A percentile compares a stretch with the other conserved stretches of the same genome.
Evolutionary conservation across 2,888 invertebrate genomes (phyloP).

Genomic region (Hemicrepidius hirtus): DNA sequence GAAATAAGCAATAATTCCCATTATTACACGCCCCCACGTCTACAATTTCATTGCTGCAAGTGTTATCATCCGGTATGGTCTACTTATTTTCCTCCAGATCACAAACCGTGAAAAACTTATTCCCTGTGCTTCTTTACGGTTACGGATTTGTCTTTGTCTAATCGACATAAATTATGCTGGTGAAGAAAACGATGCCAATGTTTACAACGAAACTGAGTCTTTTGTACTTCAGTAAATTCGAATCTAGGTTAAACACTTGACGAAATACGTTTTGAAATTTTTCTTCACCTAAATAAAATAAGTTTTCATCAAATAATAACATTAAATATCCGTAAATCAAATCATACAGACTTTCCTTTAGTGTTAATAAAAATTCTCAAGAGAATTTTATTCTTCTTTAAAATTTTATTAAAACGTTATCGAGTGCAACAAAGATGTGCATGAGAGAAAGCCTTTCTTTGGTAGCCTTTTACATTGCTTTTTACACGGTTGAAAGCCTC

Average conservation of each 20-base stretch:
- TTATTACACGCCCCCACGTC: conserved; percentile 13
- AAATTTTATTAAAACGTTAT: neutral
- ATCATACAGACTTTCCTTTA: too few relatives aligned
- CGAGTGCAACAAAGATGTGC: neutral
- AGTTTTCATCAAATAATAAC: too few relatives aligned
- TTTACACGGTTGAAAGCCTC: conserved; percentile 41
- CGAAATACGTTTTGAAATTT: neutral
- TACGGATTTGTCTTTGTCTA: conserved; percentile 18
- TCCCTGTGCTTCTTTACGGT: conserved; percentile 31
- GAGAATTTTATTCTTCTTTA: too few relatives aligned
- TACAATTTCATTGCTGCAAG: conserved; percentile 19
- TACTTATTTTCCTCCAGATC: conserved; percentile 39
- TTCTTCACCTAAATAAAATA: neutral
- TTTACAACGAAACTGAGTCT: conserved; percentile 2
- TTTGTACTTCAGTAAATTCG: neutral
- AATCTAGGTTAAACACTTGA: conserved; percentile 14
- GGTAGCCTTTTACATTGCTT: conserved; percentile 12
- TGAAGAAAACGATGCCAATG: conserved; percentile 15
- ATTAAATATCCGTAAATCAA: too few relatives aligned
- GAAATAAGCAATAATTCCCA: conserved; percentile 22
- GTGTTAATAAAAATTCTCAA: too few relatives aligned
- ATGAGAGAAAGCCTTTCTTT: conserved; percentile 39
- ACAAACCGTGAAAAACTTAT: conserved; percentile 34
- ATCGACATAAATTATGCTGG: neutral
- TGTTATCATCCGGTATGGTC: conserved; percentile 37